These are phyloP conservation scores for Bembecia ichneumoniformis DNA, from an alignment of 2,888 invertebrate genomes.

Conservation along the genomic window DNA sequence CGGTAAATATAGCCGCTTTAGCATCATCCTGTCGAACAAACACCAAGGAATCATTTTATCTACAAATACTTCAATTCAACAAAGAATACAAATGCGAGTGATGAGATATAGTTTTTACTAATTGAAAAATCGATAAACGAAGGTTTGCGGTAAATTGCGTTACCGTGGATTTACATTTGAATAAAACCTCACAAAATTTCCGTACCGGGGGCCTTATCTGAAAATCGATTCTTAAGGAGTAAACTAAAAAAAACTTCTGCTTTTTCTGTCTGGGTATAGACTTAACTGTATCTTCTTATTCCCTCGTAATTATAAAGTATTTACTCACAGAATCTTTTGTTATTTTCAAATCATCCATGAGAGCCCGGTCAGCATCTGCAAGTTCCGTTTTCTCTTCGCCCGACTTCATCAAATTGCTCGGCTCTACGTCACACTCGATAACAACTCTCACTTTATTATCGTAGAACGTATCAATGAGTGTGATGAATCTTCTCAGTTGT, in stretches of 20 bases:
- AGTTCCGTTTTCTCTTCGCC: constrained; percentile 59
- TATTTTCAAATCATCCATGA: constrained; percentile 97
- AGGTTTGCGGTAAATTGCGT: no score
- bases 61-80: no score
- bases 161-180: no score
- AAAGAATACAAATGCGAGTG: no score
- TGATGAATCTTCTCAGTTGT: constrained; percentile 95
- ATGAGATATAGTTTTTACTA: no score
- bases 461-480: constrained; percentile 96
- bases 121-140: no score
- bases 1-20: constrained; percentile 93
- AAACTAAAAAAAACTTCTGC: constrained; percentile 1
- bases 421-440: constrained; percentile 84
- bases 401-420: constrained; percentile 80
- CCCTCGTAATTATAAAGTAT: not conserved
- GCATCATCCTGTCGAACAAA: constrained; percentile 74
- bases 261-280: not conserved
- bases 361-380: constrained; percentile 83
- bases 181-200: no score
- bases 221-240: no score
- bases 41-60: no score
- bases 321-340: constrained; percentile 77
- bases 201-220: no score
- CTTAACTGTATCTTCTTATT: not conserved
- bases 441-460: constrained; percentile 92